Evolutionary conservation across 2,888 invertebrate genomes (phyloP).

Genomic region (Agelastica alni): DNA sequence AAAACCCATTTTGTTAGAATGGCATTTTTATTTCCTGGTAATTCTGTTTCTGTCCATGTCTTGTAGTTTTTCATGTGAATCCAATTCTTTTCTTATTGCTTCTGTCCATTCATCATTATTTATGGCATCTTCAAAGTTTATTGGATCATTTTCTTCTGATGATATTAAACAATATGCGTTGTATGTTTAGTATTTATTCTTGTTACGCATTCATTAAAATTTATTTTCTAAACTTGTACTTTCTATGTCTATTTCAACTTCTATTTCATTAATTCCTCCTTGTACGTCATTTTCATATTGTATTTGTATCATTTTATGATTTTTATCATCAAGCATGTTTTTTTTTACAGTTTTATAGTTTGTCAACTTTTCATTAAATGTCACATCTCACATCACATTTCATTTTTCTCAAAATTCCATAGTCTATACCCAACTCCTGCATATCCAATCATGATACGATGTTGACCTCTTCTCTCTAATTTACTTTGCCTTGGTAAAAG

Average conservation of each 20-base stretch:
- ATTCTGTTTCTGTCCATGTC: too few relatives aligned
- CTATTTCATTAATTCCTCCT: background rate
- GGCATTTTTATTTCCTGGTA: slow-evolving; percentile 28
- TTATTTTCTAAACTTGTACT: background rate
- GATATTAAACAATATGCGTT: slow-evolving; percentile 23
- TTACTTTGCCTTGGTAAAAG: slow-evolving; percentile 34
- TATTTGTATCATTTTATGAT: background rate
- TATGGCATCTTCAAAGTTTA: slow-evolving; percentile 16
- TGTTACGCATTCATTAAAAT: background rate
- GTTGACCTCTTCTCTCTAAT: slow-evolving; percentile 33
- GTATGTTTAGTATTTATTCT: slow-evolving; percentile 22
- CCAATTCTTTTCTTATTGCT: slow-evolving; percentile 19
- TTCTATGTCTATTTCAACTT: background rate
- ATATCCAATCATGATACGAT: slow-evolving; percentile 36
- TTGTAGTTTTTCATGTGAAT: slow-evolving; percentile 21
- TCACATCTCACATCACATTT: too few relatives aligned
- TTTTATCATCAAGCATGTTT: too few relatives aligned
- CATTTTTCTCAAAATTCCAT: too few relatives aligned
- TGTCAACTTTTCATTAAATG: too few relatives aligned
- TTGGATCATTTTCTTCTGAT: slow-evolving; percentile 19
- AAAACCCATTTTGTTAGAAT: slow-evolving; percentile 37
- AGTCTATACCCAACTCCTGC: too few relatives aligned
- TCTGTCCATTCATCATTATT: slow-evolving; percentile 18
- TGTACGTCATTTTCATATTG: background rate
- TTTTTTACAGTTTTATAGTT: too few relatives aligned